phyloP scores from a whole-genome alignment of 2,888 invertebrate genomes.

The Diplazon laetatorius region DNA sequence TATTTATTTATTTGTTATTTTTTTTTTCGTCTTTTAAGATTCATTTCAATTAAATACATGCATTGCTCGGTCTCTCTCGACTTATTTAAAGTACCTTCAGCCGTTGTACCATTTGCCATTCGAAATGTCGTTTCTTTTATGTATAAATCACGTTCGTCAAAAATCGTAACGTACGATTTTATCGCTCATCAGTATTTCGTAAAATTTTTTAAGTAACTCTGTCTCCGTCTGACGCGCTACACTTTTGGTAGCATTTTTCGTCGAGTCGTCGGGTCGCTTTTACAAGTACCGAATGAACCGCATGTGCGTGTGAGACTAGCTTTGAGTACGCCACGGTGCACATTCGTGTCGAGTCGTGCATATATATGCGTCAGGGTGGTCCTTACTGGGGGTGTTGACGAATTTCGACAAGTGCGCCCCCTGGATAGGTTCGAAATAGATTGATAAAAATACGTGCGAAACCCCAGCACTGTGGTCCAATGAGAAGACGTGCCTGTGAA shows the following conservation, averaged over 20 bases:
- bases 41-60: constrained; percentile 20
- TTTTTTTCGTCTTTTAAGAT: neutral
- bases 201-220: constrained; percentile 44
- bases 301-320: constrained; percentile 58
- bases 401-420: no score
- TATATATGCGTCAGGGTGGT: neutral
- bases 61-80: constrained; percentile 3
- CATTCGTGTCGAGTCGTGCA: constrained; percentile 37
- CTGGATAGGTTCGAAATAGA: no score
- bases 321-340: constrained; percentile 53
- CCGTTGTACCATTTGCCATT: neutral
- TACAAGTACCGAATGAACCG: constrained; percentile 7
- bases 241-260: constrained; percentile 10
- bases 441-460: no score
- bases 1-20: no score
- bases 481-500: no score
- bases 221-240: constrained; percentile 41
- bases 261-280: constrained; percentile 28
- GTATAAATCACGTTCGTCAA: constrained; percentile 13
- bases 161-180: constrained; percentile 2
- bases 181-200: neutral
- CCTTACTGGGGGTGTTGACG: no score
- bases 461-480: no score
- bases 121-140: neutral
- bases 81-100: no score